A percentile compares a stretch with the other conserved stretches of the same genome.
Evolutionary conservation across 2,113 vertebrate species (phyloP).

Genomic region (Calidris pugnax): DNA sequence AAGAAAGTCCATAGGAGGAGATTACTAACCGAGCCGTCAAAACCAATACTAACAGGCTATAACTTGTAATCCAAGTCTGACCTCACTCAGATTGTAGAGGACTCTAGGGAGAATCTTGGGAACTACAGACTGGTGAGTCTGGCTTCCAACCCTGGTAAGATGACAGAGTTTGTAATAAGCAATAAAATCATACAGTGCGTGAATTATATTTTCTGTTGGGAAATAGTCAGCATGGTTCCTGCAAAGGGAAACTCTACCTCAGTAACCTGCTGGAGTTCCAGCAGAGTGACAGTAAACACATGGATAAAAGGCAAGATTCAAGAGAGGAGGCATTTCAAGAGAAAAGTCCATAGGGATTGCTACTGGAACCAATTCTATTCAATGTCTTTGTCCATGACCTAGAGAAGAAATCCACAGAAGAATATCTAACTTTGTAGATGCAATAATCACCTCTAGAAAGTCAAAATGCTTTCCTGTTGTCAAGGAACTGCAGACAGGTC

Average conservation of each 20-base stretch:
- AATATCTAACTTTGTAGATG: background rate
- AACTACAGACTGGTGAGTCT: background rate
- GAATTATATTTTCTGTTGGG: background rate
- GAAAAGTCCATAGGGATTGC: background rate
- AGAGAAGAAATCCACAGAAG: background rate
- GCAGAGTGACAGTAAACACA: background rate
- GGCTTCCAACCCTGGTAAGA: background rate
- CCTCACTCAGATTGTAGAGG: background rate
- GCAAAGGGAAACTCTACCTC: background rate
- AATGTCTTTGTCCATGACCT: background rate
- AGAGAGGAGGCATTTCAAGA: background rate
- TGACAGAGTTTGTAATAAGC: background rate
- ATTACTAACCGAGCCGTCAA: background rate
- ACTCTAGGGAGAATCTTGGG: background rate
- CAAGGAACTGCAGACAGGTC: background rate
- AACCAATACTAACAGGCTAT: conserved; percentile 7
- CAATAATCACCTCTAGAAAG: background rate
- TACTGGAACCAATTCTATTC: background rate
- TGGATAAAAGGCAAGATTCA: background rate
- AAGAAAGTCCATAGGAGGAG: background rate
- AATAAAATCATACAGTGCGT: background rate
- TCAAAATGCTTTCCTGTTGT: background rate
- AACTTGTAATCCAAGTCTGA: conserved; percentile 29
- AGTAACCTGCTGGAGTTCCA: background rate
- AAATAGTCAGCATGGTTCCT: background rate